These are phyloP conservation scores for Oxystoma pomonae DNA, from an alignment of 2,888 invertebrate species.

Conservation along the genomic window DNA sequence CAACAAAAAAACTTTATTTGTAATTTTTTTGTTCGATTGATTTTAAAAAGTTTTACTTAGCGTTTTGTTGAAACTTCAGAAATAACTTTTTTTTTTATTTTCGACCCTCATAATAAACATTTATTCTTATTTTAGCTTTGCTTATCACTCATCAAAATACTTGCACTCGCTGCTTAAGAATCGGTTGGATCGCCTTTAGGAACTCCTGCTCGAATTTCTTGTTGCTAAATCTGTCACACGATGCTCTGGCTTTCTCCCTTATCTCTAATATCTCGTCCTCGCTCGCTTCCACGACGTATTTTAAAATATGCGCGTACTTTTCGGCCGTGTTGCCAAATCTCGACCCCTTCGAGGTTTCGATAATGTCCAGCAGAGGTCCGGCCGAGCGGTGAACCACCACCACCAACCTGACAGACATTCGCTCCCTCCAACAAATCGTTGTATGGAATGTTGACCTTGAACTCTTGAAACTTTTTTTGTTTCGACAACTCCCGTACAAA, in stretches of 20 bases:
- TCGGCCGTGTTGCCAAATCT: conserved; percentile 64
- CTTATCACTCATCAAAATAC: no score
- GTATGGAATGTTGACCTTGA: no score
- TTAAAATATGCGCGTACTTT: conserved; percentile 73
- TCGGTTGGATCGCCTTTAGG: conserved; percentile 67
- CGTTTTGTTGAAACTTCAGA: no score
- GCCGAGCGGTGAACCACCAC: conserved; percentile 93
- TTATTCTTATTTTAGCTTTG: no score
- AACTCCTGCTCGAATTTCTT: conserved; percentile 79
- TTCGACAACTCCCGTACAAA: no score
- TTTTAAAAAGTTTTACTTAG: no score
- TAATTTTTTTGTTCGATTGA: no score
- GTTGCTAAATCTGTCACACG: conserved; percentile 83
- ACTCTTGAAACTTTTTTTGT: no score
- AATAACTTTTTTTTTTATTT: no score
- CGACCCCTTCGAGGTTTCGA: conserved; percentile 67
- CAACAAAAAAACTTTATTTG: no score
- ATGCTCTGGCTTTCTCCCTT: conserved; percentile 74
- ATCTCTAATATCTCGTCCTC: conserved; percentile 58
- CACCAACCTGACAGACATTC: conserved; percentile 95
- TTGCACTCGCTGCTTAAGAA: conserved; percentile 44
- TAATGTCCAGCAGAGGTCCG: conserved; percentile 87
- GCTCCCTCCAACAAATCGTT: no score
- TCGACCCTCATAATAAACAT: no score
- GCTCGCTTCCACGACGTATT: conserved; percentile 63